Evolutionary conservation across 2,888 invertebrate genomes (phyloP), one percentile per base, ranked within the genome.

Genomic region (Aspidiotus rigidus): DNA sequence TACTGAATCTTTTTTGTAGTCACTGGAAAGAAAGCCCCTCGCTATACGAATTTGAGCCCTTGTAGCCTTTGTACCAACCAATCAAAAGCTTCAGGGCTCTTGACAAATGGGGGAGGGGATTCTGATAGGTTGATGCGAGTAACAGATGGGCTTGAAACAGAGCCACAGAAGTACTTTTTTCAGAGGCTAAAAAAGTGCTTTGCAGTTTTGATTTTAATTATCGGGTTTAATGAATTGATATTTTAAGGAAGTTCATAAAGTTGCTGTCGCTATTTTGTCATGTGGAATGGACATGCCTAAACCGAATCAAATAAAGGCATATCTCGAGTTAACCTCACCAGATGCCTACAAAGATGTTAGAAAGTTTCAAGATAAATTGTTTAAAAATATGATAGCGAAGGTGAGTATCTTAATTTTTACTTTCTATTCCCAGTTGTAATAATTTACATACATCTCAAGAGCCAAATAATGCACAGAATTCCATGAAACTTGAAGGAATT

Each of bases 241-340:
- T 62, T 54, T 55, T 39, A 41, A 85, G 83, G 78, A 78, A 71
- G 78, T 88, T 57, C 82, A 87, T 79, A 84, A 99, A 79, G 98
- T 93, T 0, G 95, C 94, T 77, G 82, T 99, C 72, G 98, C 98
- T 1, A 98, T 99, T 77, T 84, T 99, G 17, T 99, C 99, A 16
- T 99, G 99, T 79, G 94, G 99, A 76, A 99, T 99, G 81, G 99
- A 99, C 83, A 99, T 99, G 69, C 99, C 99, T 67, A 99, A 99
- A 83, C 99, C 99, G 2, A 99, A 66, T 59, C 66, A 99, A 83
- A 99, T 99, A 74, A 99, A 98, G 81, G 96, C 99, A 84, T 98
- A 98, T 90, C 84, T 99, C 77, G 96, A 98, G 75, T 91, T 99
- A 11, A 91, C 91, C 62, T 92, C 90, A 0, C 95, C 93, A 0